These are phyloP conservation scores for Sisyra nigra DNA, from an alignment of 2,888 invertebrate genomes.

Conservation along the genomic window DNA sequence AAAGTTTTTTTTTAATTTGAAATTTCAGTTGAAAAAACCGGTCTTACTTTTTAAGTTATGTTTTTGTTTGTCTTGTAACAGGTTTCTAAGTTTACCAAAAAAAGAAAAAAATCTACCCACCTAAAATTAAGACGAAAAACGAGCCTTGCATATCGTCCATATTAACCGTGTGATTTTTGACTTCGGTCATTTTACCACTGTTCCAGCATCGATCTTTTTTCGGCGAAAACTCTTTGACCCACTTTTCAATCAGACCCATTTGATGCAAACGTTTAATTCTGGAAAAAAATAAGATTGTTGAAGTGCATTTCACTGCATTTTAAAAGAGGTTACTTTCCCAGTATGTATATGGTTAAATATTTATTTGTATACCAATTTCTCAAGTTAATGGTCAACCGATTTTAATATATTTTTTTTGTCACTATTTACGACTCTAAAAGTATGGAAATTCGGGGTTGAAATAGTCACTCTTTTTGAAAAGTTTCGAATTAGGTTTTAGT, in stretches of 20 bases:
- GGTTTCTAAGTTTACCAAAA: too few relatives aligned
- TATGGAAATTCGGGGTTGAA: too few relatives aligned
- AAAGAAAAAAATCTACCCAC: too few relatives aligned
- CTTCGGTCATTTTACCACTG: constrained; percentile 41
- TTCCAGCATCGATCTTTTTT: constrained; percentile 66
- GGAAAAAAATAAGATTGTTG: constrained; percentile 15
- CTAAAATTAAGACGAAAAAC: constrained; percentile 68
- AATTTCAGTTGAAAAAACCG: too few relatives aligned
- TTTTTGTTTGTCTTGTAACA: constrained; percentile 5
- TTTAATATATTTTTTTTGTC: too few relatives aligned
- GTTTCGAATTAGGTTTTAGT: too few relatives aligned
- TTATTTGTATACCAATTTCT: too few relatives aligned
- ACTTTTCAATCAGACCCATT: constrained; percentile 69
- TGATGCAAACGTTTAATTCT: constrained; percentile 70
- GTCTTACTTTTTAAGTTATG: constrained; percentile 7
- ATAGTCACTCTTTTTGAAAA: too few relatives aligned
- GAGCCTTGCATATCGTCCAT: constrained; percentile 87
- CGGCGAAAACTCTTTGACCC: constrained; percentile 64
- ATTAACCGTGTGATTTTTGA: constrained; percentile 77
- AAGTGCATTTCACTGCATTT: constrained; percentile 5
- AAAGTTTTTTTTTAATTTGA: neutral
- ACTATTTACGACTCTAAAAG: too few relatives aligned
- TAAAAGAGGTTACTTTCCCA: neutral
- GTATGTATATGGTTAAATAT: neutral
- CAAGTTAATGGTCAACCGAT: too few relatives aligned